Evolutionary conservation across 1,140 invertebrate genomes (phyloP).

Genomic region (Ylistrum balloti): DNA sequence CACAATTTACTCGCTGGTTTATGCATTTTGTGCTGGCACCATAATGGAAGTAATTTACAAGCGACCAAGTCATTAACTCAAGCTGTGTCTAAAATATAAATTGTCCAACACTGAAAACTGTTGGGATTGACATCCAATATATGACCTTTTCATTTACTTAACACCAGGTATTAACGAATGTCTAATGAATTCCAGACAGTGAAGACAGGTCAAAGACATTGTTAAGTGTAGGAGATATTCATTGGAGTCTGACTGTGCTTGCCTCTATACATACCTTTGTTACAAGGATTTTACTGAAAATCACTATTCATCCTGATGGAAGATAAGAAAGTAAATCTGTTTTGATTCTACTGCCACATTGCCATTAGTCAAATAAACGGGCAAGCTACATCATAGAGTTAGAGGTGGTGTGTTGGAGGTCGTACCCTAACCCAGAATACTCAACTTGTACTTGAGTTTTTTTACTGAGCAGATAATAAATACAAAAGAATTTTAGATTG

Average conservation of each 20-base stretch:
- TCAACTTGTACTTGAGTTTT: too few species aligned
- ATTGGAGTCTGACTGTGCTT: background rate
- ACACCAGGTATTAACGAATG: slow-evolving; percentile 11
- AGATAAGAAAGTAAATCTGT: background rate
- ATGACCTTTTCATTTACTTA: slow-evolving; percentile 3
- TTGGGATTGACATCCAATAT: background rate
- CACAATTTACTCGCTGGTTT: background rate
- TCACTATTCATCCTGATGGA: too few species aligned
- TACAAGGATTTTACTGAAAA: background rate
- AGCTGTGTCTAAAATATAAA: background rate
- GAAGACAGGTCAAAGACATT: background rate
- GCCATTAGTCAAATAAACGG: background rate
- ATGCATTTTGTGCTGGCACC: background rate
- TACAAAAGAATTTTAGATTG: too few species aligned
- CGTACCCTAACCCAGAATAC: background rate
- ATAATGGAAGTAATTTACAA: background rate
- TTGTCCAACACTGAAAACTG: background rate
- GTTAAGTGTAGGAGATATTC: background rate
- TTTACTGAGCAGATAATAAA: too few species aligned
- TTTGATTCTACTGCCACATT: background rate
- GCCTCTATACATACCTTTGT: background rate
- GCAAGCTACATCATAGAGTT: too few species aligned
- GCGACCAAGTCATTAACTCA: background rate
- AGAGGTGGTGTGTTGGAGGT: background rate
- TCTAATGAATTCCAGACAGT: background rate